Evolutionary conservation across 2,888 invertebrate species (phyloP).

Genomic region (Trichogramma evanescens): DNA sequence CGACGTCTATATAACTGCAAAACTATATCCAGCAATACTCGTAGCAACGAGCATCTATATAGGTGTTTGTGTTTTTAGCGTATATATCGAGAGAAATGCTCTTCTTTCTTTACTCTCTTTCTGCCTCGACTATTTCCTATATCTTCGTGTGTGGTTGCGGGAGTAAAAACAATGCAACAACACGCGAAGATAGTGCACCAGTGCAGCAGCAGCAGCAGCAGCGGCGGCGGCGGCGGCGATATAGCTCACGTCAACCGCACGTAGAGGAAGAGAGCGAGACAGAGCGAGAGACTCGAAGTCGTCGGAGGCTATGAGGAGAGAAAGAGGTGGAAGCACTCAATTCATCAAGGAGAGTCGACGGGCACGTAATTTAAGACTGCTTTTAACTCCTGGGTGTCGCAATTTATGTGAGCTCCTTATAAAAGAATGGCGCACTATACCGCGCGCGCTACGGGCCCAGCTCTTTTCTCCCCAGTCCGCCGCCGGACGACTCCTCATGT

Average conservation of each 20-base stretch:
- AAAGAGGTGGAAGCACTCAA: conserved; percentile 44
- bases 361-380: conserved; percentile 48
- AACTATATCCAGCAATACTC: no score
- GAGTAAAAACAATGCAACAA: conserved; percentile 38
- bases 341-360: conserved; percentile 47
- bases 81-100: neutral
- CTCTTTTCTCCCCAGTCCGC: neutral
- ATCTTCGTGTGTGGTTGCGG: conserved; percentile 24
- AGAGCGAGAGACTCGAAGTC: neutral
- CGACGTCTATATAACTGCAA: no score
- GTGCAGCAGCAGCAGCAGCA: conserved; percentile 13
- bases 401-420: conserved; percentile 49
- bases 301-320: neutral
- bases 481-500: no score
- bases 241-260: no score
- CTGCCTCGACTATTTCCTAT: neutral
- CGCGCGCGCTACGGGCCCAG: conserved; percentile 24
- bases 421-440: conserved; percentile 45
- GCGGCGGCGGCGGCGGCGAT: conserved; percentile 15
- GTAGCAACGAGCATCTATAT: no score
- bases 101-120: neutral
- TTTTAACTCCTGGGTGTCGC: conserved; percentile 49
- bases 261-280: no score
- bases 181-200: conserved; percentile 15
- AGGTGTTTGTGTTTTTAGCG: neutral